Conservation (phyloP, 2,113 vertebrate species). For the Neodontobutis hainanensis region DNA sequence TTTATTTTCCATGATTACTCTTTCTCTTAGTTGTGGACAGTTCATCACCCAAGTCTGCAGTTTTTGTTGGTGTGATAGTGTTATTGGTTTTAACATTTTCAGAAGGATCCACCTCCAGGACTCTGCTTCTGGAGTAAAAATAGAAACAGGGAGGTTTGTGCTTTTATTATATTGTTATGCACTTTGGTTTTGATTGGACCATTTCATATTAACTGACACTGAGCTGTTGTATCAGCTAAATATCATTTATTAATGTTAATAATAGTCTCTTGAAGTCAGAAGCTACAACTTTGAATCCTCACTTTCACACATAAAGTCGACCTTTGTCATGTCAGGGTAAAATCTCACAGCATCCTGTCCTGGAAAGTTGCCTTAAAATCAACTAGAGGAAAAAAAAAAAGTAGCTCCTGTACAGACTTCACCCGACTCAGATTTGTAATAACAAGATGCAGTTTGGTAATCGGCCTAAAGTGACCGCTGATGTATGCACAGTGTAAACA, state of each 20-base stretch:
- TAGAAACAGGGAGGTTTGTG: no score
- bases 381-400: slow-evolving; percentile 18
- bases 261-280: no score
- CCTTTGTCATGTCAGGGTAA: background rate
- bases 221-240: no score
- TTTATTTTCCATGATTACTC: background rate
- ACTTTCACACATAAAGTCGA: no score
- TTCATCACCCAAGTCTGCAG: background rate
- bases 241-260: no score
- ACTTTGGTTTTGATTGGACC: no score
- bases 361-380: background rate
- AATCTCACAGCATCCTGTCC: background rate
- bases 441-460: slow-evolving; percentile 16
- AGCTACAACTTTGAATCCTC: no score
- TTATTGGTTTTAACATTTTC: background rate
- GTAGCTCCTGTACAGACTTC: background rate
- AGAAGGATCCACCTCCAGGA: background rate
- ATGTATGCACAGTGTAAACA: slow-evolving; percentile 19
- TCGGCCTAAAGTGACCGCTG: slow-evolving; percentile 13
- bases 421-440: slow-evolving; percentile 15
- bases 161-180: no score
- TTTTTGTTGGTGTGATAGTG: background rate
- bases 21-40: background rate
- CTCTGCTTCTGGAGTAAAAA: no score
- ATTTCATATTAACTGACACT: no score